phyloP scores from a whole-genome alignment of 2,113 vertebrate species.

The Sylvia atricapilla region DNA sequence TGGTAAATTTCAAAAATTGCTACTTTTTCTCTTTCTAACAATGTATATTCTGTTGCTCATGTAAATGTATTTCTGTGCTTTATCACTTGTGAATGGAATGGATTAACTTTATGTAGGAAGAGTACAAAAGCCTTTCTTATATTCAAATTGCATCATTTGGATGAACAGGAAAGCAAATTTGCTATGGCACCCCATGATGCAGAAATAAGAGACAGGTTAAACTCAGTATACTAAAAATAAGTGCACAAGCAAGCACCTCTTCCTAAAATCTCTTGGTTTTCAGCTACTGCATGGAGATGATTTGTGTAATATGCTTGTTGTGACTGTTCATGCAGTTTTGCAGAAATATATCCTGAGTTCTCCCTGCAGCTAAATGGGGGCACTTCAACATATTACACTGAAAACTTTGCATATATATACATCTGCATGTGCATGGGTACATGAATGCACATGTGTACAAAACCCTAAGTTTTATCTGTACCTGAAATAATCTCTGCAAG shows the following conservation, averaged over 20 bases:
- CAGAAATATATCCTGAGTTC: not conserved
- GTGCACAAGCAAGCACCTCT: not conserved
- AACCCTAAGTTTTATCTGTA: not conserved
- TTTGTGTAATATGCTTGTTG: not conserved
- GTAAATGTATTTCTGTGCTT: not conserved
- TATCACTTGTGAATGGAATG: not conserved
- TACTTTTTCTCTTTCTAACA: not conserved
- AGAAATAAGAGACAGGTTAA: not conserved
- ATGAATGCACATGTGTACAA: rapidly evolving
- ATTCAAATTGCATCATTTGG: not conserved
- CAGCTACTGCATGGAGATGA: not conserved
- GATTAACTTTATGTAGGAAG: not conserved
- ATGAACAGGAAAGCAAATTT: not conserved
- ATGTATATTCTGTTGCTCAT: not conserved
- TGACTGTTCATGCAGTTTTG: not conserved
- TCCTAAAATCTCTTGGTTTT: not conserved
- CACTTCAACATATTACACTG: not conserved
- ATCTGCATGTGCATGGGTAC: too few relatives aligned
- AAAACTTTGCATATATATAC: not conserved
- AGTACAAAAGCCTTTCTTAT: not conserved
- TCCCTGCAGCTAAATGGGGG: not conserved
- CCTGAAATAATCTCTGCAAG: not conserved
- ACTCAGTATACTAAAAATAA: not conserved
- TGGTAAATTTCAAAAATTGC: not conserved
- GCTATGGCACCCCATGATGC: not conserved